Percentiles rank a stretch among this genome's conserved stretches.
Evolutionary conservation across 2,797 vertebrate genomes (phyloP).

Genomic region (Alca torda): DNA sequence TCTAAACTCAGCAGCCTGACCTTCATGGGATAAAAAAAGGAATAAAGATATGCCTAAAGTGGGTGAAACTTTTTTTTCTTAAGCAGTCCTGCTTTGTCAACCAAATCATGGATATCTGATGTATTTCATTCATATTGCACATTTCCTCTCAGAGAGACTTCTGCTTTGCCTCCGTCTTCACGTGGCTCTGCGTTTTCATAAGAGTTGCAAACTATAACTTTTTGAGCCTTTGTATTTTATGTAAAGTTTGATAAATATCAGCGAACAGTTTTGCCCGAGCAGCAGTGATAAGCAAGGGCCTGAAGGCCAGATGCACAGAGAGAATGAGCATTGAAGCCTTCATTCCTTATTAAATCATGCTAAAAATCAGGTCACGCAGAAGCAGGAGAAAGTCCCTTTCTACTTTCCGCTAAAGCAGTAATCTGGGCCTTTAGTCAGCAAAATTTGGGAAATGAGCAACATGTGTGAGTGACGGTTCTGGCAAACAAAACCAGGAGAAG

Average conservation of each 20-base stretch:
- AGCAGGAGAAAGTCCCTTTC: background rate
- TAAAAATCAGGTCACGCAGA: background rate
- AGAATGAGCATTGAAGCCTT: background rate
- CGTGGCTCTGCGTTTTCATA: background rate
- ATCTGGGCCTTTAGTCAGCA: background rate
- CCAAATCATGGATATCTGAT: background rate
- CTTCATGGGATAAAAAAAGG: rapidly evolving
- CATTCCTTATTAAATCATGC: background rate
- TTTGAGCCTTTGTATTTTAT: background rate
- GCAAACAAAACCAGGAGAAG: background rate
- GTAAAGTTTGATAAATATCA: background rate
- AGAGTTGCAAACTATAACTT: background rate
- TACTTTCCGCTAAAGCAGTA: background rate
- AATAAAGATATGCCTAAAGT: background rate
- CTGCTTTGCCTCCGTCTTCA: background rate
- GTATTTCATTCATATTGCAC: background rate
- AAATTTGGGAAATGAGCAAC: background rate
- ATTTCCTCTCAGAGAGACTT: background rate
- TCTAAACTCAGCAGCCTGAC: background rate
- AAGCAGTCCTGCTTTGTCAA: background rate
- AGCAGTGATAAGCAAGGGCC: background rate
- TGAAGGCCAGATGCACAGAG: background rate
- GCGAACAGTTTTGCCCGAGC: background rate
- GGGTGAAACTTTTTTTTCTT: background rate
- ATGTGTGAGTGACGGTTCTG: background rate